Percentiles rank a stretch among this genome's conserved stretches.
phyloP scores from a whole-genome alignment of 2,113 vertebrate genomes.

The Datnioides undecimradiatus region DNA sequence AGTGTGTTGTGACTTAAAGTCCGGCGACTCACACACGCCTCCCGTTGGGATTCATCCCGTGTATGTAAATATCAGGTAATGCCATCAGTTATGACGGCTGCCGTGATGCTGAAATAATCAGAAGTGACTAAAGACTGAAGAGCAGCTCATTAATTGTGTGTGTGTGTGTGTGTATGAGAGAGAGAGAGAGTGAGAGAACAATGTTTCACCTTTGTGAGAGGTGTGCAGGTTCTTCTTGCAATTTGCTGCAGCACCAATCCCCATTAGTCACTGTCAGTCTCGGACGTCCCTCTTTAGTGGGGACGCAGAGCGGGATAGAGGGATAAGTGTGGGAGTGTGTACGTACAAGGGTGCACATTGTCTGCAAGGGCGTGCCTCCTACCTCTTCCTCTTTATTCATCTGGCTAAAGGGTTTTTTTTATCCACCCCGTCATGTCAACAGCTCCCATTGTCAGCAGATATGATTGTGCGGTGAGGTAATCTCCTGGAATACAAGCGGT shows the following conservation, averaged over 20 bases:
- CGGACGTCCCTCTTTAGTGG: constrained; percentile 63
- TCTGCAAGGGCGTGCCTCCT: constrained; percentile 53
- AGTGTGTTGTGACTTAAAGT: constrained; percentile 13
- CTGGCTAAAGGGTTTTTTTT: constrained; percentile 37
- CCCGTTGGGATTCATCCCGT: neutral
- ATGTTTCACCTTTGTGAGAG: constrained; percentile 51
- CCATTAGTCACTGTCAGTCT: constrained; percentile 80
- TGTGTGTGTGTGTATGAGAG: constrained; percentile 1
- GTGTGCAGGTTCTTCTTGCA: constrained; percentile 58
- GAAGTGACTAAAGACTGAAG: constrained; percentile 26
- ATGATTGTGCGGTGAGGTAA: constrained; percentile 72
- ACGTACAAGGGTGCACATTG: constrained; percentile 50
- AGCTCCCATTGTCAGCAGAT: constrained; percentile 72
- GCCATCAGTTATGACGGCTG: constrained; percentile 50
- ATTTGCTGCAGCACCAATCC: constrained; percentile 70
- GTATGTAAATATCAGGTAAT: neutral
- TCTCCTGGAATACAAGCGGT: constrained; percentile 65
- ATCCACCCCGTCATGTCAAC: constrained; percentile 52
- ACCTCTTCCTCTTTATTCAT: constrained; percentile 55
- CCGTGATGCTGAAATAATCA: constrained; percentile 18
- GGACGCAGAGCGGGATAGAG: constrained; percentile 38
- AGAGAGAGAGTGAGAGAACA: neutral
- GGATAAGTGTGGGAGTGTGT: constrained; percentile 44
- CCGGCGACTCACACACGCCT: neutral
- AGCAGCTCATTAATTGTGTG: neutral